Percentiles rank a stretch among this genome's conserved stretches.
These are phyloP conservation scores for Chelonoidis abingdonii DNA, from an alignment of 2,113 vertebrate genomes.

Conservation along the genomic window DNA sequence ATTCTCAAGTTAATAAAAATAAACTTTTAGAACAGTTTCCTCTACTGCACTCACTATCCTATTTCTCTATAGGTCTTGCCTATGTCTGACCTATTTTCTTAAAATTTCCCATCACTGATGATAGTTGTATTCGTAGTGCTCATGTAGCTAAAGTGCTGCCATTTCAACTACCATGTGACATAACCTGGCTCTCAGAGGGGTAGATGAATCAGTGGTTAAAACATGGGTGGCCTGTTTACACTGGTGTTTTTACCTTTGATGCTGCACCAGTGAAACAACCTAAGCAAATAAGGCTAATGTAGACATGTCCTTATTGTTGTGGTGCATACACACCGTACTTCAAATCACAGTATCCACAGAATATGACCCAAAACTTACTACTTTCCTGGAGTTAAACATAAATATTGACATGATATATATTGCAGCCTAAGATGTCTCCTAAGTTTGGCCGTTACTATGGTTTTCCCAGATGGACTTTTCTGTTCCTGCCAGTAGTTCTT, in stretches of 20 bases:
- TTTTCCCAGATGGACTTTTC: not conserved
- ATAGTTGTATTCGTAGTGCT: rapidly evolving
- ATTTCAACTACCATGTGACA: not conserved
- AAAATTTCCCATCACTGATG: not conserved
- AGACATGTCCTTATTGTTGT: not conserved
- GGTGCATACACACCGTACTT: too few species aligned
- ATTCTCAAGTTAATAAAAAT: not conserved
- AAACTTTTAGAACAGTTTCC: not conserved
- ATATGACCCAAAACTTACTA: too few species aligned
- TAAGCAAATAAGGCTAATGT: not conserved
- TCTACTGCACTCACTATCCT: not conserved
- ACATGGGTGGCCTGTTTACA: not conserved
- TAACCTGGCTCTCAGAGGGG: not conserved
- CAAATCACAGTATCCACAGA: too few species aligned
- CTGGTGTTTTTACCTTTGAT: too few species aligned
- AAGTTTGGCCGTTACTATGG: not conserved
- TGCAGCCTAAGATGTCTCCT: too few species aligned
- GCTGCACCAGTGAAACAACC: too few species aligned
- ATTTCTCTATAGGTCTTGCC: not conserved
- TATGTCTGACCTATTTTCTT: not conserved
- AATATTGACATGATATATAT: too few species aligned
- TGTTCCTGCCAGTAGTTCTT: not conserved
- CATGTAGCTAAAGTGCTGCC: not conserved
- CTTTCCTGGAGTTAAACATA: too few species aligned
- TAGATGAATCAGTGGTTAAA: not conserved